Conservation (phyloP, 2,113 vertebrate species). For the Platycercus adscitus region DNA sequence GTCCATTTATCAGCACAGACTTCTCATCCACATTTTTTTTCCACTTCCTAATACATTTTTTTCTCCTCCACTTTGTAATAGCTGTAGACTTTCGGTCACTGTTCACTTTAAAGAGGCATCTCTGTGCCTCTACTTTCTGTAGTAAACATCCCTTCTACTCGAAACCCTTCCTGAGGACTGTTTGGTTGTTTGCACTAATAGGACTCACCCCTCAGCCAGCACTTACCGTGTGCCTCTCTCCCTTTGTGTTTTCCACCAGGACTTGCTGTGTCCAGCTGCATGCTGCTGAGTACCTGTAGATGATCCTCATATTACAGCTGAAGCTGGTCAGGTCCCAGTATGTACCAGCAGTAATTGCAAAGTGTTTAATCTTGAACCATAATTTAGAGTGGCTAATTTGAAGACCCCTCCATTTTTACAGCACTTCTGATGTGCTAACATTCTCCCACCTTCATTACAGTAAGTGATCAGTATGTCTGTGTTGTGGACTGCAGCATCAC, state of each 20-base stretch:
- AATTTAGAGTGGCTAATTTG: not conserved
- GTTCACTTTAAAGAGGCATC: not conserved
- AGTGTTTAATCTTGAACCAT: not conserved
- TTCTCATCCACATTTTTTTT: not conserved
- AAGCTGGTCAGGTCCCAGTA: not conserved
- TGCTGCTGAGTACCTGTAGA: not conserved
- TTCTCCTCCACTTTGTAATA: not conserved
- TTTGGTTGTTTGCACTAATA: not conserved
- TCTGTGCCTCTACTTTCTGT: not conserved
- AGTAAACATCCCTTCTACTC: not conserved
- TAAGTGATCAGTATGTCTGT: not conserved
- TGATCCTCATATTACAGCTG: not conserved
- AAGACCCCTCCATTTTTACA: not conserved
- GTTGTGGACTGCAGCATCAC: not conserved
- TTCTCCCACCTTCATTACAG: not conserved
- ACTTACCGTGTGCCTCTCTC: accelerated
- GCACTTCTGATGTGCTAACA: not conserved
- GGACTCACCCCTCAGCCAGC: not conserved
- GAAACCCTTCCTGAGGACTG: not conserved
- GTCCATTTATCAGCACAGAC: not conserved
- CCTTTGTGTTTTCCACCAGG: not conserved
- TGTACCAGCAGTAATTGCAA: not conserved
- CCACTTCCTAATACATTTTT: not conserved
- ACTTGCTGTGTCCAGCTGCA: not conserved
- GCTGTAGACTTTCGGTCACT: not conserved